These are phyloP conservation scores for Drosophila baimaii DNA, from an alignment of 1,140 invertebrate species.

Conservation along the genomic window DNA sequence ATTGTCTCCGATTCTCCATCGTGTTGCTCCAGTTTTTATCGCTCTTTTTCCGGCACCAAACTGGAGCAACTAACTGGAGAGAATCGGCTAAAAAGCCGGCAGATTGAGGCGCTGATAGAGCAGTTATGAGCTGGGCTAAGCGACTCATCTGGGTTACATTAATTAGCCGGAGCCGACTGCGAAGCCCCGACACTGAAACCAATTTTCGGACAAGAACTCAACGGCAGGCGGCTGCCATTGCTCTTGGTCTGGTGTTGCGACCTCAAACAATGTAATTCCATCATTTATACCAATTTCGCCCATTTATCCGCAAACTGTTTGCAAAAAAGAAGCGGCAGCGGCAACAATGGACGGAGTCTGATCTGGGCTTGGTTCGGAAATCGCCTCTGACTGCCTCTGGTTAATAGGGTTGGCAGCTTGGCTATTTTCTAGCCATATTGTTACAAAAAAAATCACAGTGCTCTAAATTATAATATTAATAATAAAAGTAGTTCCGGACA, in stretches of 20 bases:
- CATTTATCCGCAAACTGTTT: constrained; percentile 82
- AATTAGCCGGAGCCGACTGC: constrained; percentile 30
- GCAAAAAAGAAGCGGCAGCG: constrained; percentile 58
- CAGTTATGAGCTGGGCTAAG: constrained; percentile 45
- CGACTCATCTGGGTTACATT: constrained; percentile 37
- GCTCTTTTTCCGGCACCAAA: constrained; percentile 26
- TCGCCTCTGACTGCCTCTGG: constrained; percentile 56
- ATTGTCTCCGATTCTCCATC: constrained; percentile 17
- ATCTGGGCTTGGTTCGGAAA: constrained; percentile 60
- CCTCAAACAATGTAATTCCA: constrained; percentile 82
- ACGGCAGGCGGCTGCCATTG: constrained; percentile 20
- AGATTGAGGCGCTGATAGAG: constrained; percentile 30
- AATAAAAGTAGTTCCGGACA: no score
- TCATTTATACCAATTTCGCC: constrained; percentile 81
- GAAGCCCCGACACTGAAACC: constrained; percentile 13
- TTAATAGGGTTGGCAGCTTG: neutral
- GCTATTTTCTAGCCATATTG: neutral
- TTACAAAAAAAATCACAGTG: no score
- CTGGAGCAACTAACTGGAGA: constrained; percentile 41
- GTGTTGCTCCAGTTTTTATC: constrained; percentile 31
- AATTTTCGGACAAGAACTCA: constrained; percentile 33
- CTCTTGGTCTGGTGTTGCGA: constrained; percentile 41
- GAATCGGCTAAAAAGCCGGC: constrained; percentile 30
- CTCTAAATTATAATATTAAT: no score
- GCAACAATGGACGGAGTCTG: constrained; percentile 38